Base-by-base conservation (phyloP, 2,113 vertebrate genomes). In the Malurus alboscapulatus region DNA sequence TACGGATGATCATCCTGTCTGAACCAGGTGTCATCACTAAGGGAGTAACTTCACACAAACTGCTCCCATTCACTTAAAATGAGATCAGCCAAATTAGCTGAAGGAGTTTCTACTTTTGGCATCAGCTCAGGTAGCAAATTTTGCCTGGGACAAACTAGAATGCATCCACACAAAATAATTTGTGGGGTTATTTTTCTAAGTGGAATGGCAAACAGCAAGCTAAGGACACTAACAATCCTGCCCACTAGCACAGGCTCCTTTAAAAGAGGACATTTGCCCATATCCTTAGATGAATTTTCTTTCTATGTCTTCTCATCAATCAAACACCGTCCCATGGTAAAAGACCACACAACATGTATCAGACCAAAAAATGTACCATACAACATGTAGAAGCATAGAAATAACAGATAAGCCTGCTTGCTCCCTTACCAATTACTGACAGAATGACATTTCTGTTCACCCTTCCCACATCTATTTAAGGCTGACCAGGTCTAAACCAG, bases 101-200 rank as follows among this genome's bases (percentile, higher is more conserved):
- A 22, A 93, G 34, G 58, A 59, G 26, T 58, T 88, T 66, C 44
- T 66, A 22, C 26, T 59, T 84, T 67, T 59, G 48, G 36, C 58
- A 72, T 27, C 19, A 51, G 47, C 14, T 82, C 66, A 55, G 0
- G 1, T 15, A 36, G 25, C 42, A 87, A 74, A 54, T 81, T 65
- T 61, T 80, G 42, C 4, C 12, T 65, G 26, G 34, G 51, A 80
- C 51, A 67, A 86, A 62, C 65, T 20, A 66, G 34, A 66, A 69
- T 51, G 22, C 59, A 42, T 50, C 36, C 36, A 67, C 29, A 38
- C 47, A 67, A 86, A 92, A 63, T 6, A 62, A 32, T 71, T 48
- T 59, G 34, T 0, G 0, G 0, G 6, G 20, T 32, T 40, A 20
- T 40, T 88, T 55, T 77, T 42, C n/a, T 50, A 58, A 26, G 42